Evolutionary conservation across 2,797 vertebrate species (phyloP), one percentile per base, ranked within the genome.

Genomic region (Oreochromis grahami): DNA sequence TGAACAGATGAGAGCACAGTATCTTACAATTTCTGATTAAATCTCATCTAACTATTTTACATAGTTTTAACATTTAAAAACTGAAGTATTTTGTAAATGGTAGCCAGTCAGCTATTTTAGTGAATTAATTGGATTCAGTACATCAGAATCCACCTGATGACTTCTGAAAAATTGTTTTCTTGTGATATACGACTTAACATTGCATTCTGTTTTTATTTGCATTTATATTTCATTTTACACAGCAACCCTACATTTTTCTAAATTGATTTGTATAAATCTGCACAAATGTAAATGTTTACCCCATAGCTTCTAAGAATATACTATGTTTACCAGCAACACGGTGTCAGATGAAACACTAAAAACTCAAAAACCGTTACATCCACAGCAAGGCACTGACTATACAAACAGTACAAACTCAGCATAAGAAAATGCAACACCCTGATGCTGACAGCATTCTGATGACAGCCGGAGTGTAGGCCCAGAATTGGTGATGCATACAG

Each of bases 381-480:
- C 21, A 38, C 58, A 55, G 14, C 14, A 5, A 36, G 36, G 8
- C 41, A 84, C 43, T 58, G 55, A 55, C 36, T 52, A 78, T 74
- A 70, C 55, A 84, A 85, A 89, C 70, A 11, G 45, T 5, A 24
- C 70, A 79, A 86, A 43, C 80, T 82, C 58, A n/a, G 51, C 56
- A 36, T 34, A 21, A 51, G 68, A 76, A 72, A 80, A 79, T 70
- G 45, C 70, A 84, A 85, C 77, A 77, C 77, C 70, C 8, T 82
- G 17, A 17, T 74, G 7, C 11, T 65, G 63, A 84, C 80, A 77
- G 72, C 51, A 43, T 78, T 76, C 41, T 84, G 84, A 88, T 79
- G 80, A 77, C 86, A 82, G 81, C 19, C 32, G 24, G 78, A 86
- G 86, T 77, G 29, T 53, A 26, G 88, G 82, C 91, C 91, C 84